These are phyloP conservation scores for Lophochroa leadbeateri DNA, from an alignment of 2,113 vertebrate genomes.

Conservation along the genomic window DNA sequence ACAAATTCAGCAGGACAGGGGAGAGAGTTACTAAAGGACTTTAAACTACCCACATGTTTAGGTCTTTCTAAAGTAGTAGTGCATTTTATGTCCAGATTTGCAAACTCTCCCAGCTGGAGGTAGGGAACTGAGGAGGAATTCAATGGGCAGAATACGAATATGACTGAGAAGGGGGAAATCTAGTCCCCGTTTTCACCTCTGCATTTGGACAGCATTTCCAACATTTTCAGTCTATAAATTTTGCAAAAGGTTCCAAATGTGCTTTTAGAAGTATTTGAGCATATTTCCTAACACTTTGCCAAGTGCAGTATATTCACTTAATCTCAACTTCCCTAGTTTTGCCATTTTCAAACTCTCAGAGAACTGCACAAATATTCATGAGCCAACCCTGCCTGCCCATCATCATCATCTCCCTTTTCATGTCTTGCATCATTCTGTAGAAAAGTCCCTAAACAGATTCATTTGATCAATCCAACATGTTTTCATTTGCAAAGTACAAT, in stretches of 20 bases:
- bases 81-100: background rate
- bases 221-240: background rate
- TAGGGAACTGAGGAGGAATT: background rate
- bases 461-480: background rate
- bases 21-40: background rate
- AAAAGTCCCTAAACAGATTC: background rate
- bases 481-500: background rate
- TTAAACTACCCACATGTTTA: background rate
- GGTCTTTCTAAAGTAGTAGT: background rate
- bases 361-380: background rate
- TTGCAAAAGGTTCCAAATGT: background rate
- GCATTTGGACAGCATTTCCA: background rate
- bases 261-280: background rate
- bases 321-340: background rate
- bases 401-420: background rate
- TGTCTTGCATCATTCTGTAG: background rate
- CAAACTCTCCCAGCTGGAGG: background rate
- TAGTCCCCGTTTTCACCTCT: background rate
- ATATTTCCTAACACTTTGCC: background rate
- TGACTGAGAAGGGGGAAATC: background rate
- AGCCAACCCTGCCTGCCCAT: background rate
- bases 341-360: background rate
- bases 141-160: background rate
- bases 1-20: background rate
- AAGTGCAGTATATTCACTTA: background rate